Conservation (phyloP, 2,113 vertebrate genomes). For the Erythrolamprus reginae region DNA sequence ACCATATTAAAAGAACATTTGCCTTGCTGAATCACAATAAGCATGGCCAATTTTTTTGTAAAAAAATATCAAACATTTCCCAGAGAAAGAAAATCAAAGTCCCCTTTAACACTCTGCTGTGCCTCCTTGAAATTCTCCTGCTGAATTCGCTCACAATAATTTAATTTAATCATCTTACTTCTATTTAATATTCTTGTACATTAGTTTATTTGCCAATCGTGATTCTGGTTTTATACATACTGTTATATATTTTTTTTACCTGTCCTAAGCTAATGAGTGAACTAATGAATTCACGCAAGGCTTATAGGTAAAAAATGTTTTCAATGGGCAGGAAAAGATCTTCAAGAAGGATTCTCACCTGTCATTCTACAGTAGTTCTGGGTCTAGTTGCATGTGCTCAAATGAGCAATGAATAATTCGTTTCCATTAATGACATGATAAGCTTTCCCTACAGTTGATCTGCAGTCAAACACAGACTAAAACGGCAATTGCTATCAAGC, state of each 20-base stretch:
- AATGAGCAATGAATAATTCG: slow-evolving; percentile 73
- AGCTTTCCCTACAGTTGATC: slow-evolving; percentile 64
- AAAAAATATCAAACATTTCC: not conserved
- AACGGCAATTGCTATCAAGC: slow-evolving; percentile 69
- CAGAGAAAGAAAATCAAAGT: not conserved
- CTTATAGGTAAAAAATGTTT: slow-evolving; percentile 42
- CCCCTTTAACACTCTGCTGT: slow-evolving; percentile 12
- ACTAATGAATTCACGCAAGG: slow-evolving; percentile 46
- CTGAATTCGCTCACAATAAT: slow-evolving; percentile 4
- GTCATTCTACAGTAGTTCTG: slow-evolving; percentile 40
- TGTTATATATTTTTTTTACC: slow-evolving; percentile 27
- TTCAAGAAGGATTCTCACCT: not conserved
- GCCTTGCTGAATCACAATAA: not conserved
- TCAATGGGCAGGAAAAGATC: slow-evolving; percentile 13
- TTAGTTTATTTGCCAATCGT: slow-evolving; percentile 35
- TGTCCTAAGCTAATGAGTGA: slow-evolving; percentile 36
- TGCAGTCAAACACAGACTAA: slow-evolving; percentile 68
- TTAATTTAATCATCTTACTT: slow-evolving; percentile 42
- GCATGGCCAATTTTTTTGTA: not conserved
- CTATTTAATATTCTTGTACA: not conserved
- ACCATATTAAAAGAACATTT: not conserved
- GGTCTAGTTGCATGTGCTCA: slow-evolving; percentile 51
- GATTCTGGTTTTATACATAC: slow-evolving; percentile 28
- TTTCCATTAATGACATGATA: slow-evolving; percentile 67
- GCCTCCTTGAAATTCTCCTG: slow-evolving; percentile 12